Base-by-base conservation (phyloP, 2,888 invertebrate genomes). In the Rhagonycha lutea region DNA sequence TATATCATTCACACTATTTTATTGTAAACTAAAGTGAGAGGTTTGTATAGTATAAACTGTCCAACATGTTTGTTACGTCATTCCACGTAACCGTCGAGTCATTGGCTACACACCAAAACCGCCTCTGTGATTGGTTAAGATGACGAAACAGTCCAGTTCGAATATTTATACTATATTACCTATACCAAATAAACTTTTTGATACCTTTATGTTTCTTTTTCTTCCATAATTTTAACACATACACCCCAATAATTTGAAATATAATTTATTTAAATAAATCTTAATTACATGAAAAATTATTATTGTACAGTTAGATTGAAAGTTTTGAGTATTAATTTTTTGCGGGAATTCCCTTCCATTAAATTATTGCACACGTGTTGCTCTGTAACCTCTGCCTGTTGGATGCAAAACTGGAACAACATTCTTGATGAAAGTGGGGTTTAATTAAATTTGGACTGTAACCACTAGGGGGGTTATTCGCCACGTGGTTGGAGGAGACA, bases 391-490 rank as follows among this genome's bases (percentile, higher is more conserved):
- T 86, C 63, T 86, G 83, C 80, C 88, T 89, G 70, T 88, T 87
- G 1, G 87, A 69, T 8, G 84, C 86, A 78, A 90, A 90, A 8
- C 89, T 88, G 0, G 90, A 88, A 83, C 90, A 90, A 76, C 90
- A 90, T 61, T 89, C 90, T 72, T 89, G 89, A 62, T 87, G 87
- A 3, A 85, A 85, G 18, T 81, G 81, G 14, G 63, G 7, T 14
- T 76, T 82, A 79, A 60, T 81, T 81, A 70, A 83, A 75, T 83
- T 83, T 70, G 84, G 84, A 79, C 84, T 85, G 65, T 81, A 81
- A 81, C 85, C 86, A 69, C 83, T 84, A 9, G 83, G 76, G 18
- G 86, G 28, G 47, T 65, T 71, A 32, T 70, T 69, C 68, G 68
- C 72, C 5, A 63, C 14, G 11, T 71, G 74, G 24, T 76, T 73